Evolutionary conservation across 1,140 invertebrate species (phyloP).

Genomic region (Amyelois transitella): DNA sequence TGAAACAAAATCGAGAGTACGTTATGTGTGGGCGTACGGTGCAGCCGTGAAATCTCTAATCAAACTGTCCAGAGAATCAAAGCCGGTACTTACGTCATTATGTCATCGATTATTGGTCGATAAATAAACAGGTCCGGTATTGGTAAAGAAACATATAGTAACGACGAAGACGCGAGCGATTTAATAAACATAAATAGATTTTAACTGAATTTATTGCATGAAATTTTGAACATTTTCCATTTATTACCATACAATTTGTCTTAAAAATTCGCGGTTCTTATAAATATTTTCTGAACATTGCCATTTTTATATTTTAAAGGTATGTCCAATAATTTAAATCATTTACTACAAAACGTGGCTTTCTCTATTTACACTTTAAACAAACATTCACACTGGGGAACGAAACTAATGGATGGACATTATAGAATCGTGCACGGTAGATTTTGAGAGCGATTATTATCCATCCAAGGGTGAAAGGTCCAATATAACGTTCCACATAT

Average conservation of each 20-base stretch:
- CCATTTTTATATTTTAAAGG: not conserved
- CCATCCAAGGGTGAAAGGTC: constrained; percentile 29
- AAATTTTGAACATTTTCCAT: no score
- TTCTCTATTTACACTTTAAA: not conserved
- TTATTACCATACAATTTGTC: no score
- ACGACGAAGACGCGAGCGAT: no score
- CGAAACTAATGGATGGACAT: constrained; percentile 20
- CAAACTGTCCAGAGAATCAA: not conserved
- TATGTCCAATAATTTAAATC: not conserved
- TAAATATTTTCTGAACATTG: not conserved
- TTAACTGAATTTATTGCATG: no score
- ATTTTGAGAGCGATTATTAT: constrained; percentile 19
- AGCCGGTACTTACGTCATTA: not conserved
- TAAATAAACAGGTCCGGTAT: not conserved
- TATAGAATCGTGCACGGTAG: constrained; percentile 20
- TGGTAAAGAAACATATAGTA: no score
- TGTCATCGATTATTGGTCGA: not conserved
- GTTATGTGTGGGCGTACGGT: not conserved
- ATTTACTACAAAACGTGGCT: not conserved
- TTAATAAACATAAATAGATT: no score
- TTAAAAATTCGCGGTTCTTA: no score
- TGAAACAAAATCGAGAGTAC: constrained; percentile 7
- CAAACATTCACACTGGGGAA: not conserved
- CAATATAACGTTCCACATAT: not conserved
- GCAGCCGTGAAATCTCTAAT: not conserved